phyloP scores from a whole-genome alignment of 2,797 vertebrate species.

The Pogonophryne albipinna region DNA sequence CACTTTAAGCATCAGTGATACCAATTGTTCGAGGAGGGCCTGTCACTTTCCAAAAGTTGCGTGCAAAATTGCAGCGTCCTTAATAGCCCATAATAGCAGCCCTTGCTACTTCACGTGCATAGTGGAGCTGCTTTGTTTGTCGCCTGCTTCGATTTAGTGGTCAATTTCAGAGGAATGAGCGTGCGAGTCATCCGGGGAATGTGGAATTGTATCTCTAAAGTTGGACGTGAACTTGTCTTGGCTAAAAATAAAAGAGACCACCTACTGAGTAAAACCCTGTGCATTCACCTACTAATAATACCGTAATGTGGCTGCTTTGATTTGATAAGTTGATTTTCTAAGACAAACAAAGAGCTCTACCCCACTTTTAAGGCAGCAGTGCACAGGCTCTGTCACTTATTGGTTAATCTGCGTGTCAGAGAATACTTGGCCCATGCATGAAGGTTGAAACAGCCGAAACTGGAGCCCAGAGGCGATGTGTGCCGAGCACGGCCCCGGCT shows the following conservation, averaged over 20 bases:
- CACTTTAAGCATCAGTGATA: conserved; percentile 30
- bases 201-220: conserved; percentile 74
- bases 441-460: conserved; percentile 62
- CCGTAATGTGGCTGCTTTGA: conserved; percentile 18
- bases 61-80: conserved; percentile 61
- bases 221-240: conserved; percentile 71
- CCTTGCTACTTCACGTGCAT: conserved; percentile 67
- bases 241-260: conserved; percentile 63
- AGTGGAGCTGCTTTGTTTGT: conserved; percentile 77
- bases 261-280: conserved; percentile 37
- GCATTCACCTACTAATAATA: conserved; percentile 34
- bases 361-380: conserved; percentile 13
- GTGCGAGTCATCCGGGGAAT: conserved; percentile 84
- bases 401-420: conserved; percentile 38
- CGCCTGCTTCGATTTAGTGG: conserved; percentile 70
- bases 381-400: conserved; percentile 18
- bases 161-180: conserved; percentile 85
- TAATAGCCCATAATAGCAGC: conserved; percentile 73
- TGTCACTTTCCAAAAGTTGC: conserved; percentile 55
- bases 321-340: conserved; percentile 7
- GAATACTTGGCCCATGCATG: conserved; percentile 40
- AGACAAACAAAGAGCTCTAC: neutral
- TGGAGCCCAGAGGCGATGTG: conserved; percentile 60
- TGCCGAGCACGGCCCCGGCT: conserved; percentile 49
- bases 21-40: neutral